Evolutionary conservation across 2,888 invertebrate genomes (phyloP).

Genomic region (Dermolepida albohirtum): DNA sequence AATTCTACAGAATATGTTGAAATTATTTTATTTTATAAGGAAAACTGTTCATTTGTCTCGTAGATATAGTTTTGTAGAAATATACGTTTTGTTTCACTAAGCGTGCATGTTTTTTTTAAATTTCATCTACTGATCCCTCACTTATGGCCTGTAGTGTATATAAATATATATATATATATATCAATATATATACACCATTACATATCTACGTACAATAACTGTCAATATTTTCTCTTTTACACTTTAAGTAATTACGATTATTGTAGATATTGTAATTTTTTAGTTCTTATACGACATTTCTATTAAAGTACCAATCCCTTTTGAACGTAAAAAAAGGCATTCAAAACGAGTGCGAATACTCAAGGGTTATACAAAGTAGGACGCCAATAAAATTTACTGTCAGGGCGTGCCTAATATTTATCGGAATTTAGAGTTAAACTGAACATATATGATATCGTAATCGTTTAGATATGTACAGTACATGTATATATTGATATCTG

Average conservation of each 20-base stretch:
- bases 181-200: no score
- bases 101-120: no score
- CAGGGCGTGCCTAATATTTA: slow-evolving; percentile 14
- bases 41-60: no score
- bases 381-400: slow-evolving; percentile 28
- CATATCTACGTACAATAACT: no score
- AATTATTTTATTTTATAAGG: no score
- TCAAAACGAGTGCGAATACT: neutral
- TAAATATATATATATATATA: no score
- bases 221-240: neutral
- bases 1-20: no score
- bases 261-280: neutral
- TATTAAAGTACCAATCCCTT: slow-evolving; percentile 18
- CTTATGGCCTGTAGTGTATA: no score
- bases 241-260: neutral
- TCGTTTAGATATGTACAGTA: neutral
- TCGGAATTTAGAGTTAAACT: slow-evolving; percentile 14
- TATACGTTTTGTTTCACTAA: no score
- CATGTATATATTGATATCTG: no score
- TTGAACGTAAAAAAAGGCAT: neutral
- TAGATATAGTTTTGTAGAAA: no score
- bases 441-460: slow-evolving; percentile 10
- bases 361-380: slow-evolving; percentile 26
- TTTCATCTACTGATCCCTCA: no score
- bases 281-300: neutral